These are phyloP conservation scores for Polypterus bichir DNA, from an alignment of 2,113 vertebrate species.

Conservation along the genomic window DNA sequence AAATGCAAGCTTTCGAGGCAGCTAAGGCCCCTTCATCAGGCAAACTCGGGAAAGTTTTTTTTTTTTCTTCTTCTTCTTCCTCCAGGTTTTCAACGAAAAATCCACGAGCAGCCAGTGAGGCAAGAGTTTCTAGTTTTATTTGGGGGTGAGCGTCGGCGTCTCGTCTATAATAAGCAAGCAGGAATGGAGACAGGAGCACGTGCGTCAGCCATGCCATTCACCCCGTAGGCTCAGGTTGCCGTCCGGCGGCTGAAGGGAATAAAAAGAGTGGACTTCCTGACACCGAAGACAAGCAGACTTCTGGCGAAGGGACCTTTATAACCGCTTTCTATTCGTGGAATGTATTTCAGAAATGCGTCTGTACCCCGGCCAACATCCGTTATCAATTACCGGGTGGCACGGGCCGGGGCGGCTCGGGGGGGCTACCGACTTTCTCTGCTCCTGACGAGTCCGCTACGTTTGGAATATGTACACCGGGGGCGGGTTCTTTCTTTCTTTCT, in stretches of 20 bases:
- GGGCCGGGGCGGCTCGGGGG: too few relatives aligned
- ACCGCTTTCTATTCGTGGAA: slow-evolving; percentile 6
- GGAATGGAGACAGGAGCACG: slow-evolving; percentile 9
- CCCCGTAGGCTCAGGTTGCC: background rate
- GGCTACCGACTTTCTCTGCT: too few relatives aligned
- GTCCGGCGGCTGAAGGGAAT: background rate
- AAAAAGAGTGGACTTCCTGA: background rate
- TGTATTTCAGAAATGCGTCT: slow-evolving; percentile 1
- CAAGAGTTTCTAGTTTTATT: slow-evolving; percentile 20
- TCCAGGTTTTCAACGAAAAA: too few relatives aligned
- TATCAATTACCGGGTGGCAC: background rate
- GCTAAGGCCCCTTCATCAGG: too few relatives aligned
- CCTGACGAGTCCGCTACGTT: too few relatives aligned
- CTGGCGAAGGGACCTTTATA: background rate
- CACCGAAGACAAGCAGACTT: background rate
- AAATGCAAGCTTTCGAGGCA: too few relatives aligned
- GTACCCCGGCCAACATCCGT: background rate
- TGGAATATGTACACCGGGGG: too few relatives aligned
- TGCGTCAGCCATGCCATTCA: slow-evolving; percentile 12
- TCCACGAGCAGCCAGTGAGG: slow-evolving; percentile 8
- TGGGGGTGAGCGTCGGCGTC: slow-evolving; percentile 9
- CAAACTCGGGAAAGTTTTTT: too few relatives aligned
- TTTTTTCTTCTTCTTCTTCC: too few relatives aligned
- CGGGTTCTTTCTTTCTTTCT: too few relatives aligned
- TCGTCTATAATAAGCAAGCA: slow-evolving; percentile 20